Evolutionary conservation across 1,140 invertebrate species (phyloP), one percentile per base, ranked within the genome.

Genomic region (Drosophila seguyi): DNA sequence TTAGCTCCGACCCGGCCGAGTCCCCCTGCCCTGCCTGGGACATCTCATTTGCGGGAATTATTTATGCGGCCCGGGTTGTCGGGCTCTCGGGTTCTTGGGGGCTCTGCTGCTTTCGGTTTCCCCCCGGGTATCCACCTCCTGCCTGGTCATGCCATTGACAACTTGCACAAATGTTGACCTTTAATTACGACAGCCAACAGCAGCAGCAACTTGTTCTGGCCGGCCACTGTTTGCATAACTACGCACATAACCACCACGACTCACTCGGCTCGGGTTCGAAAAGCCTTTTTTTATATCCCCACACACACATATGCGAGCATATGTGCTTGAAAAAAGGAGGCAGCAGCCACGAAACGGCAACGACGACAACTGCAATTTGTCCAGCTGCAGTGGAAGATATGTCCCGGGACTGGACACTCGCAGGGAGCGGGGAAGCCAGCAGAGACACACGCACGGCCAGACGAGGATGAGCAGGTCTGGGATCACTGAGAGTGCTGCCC

Each of bases 101-200:
- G 47, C 27, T 14, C 48, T 29, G 5, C n/a, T 31, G 48, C 27
- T 42, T 60, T 50, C 18, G 48, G 61, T 20, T 42, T 44, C 52
- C 25, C n/a, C 20, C 27, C 20, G 65, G 52, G 44, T n/a, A 34
- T 38, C 41, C 74, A 47, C 52, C 74, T 56, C 73, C 50, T 41
- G 61, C 73, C 53, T 69, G 73, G 75, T 55, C 57, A 58, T 62
- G 63, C 63, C 84, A 87, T 88, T 83, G 83, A 86, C 84, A 86
- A 86, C 79, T 87, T 86, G 83, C 84, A 83, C 84, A 86, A 86
- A 86, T 87, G 83, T 87, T 87, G 83, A 87, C 83, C 83, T 88
- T 87, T 87, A 87, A 87, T 87, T 87, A 87, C 84, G 83, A 86
- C 83, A 87, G 81, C 74, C 67, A 67, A 87, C 79, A 77, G 73